Evolutionary conservation across 2,797 vertebrate genomes (phyloP), one percentile per base, ranked within the genome.

Genomic region (Chrosomus eos): DNA sequence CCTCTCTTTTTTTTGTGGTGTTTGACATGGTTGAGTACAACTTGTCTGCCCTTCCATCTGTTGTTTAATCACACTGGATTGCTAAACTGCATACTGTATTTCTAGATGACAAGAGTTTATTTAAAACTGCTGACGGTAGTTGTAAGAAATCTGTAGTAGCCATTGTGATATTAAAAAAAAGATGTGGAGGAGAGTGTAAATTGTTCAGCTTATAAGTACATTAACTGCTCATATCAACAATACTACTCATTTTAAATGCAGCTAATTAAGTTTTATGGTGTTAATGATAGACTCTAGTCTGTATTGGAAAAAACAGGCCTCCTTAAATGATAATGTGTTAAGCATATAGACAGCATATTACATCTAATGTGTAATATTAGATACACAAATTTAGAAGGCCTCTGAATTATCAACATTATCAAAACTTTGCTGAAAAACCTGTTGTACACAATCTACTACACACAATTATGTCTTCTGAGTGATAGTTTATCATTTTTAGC

Each of bases 21-120:
- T 81, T 81, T 81, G 64, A 70, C 33, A 21, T 53, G 45, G 45
- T 70, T 70, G 45, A 81, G 33, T 70, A 71, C 80, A 81, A 55
- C 58, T 71, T 71, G 51, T 71, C 62, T 68, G 21, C 38, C 3
- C 21, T 45, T 71, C 55, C 83, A 70, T 66, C 33, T 76, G 72
- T 43, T 71, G 67, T 60, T 81, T 58, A 43, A 81, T 71, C 55
- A 73, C 53, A 4, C 68, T 16, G 38, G 68, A 31, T 33, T 45
- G 26, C 36, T 73, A 48, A 82, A 73, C 26, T 6, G 33, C 48
- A 70, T 58, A 38, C 66, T 71, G 26, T 31, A n/a, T 62, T 72
- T 45, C 4, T 45, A n/a, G 68, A 62, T 71, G 40, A 43, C 36
- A 70, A 36, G 26, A 31, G 36, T 28, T 11, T 64, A 43, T 64